Base-by-base conservation (phyloP, 2,797 vertebrate genomes). In the Siniperca undulata region DNA sequence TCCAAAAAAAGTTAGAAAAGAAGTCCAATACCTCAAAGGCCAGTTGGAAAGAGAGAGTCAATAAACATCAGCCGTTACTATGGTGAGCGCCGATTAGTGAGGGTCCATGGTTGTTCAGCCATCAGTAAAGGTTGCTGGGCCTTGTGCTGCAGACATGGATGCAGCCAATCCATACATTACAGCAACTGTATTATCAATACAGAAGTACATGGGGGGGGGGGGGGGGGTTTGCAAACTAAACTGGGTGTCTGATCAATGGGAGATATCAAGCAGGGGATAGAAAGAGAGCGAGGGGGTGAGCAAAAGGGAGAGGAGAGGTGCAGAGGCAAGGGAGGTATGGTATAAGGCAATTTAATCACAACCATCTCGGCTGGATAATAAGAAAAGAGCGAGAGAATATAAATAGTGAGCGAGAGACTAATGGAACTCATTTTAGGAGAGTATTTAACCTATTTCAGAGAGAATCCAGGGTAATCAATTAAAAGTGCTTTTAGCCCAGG, bases 361-460 rank as follows among this genome's bases (percentile, higher is more conserved):
- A 70, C 89, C 85, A 92, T 92, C 92, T 89, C 82, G 40, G 83
- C 78, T 88, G 92, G 89, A 91, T 92, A 93, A 95, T 93, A 93
- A 91, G 87, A 86, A 81, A 83, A 77, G 78, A 87, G 80, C 77
- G 27, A 83, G 77, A 77, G 80, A 87, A 88, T 90, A 93, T 90
- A 94, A 93, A 95, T 95, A 93, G 90, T 89, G 87, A 87, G 85
- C 79, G 27, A 82, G 88, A 89, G 94, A 93, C 87, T 94, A 93
- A 95, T 94, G 94, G 88, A 82, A 88, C 92, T 94, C 85, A 93
- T 96, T 95, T 95, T 92, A 89, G 93, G 75, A 74, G 74, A 90
- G 88, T 84, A 88, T 94, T 95, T 93, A 94, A 94, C 92, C 89
- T 88, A 91, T 93, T 95, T 95, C 83, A 91, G 86, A 80, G 80